These are phyloP conservation scores for Myotis planiceps DNA, from an alignment of 2,797 vertebrate genomes.

Conservation along the genomic window DNA sequence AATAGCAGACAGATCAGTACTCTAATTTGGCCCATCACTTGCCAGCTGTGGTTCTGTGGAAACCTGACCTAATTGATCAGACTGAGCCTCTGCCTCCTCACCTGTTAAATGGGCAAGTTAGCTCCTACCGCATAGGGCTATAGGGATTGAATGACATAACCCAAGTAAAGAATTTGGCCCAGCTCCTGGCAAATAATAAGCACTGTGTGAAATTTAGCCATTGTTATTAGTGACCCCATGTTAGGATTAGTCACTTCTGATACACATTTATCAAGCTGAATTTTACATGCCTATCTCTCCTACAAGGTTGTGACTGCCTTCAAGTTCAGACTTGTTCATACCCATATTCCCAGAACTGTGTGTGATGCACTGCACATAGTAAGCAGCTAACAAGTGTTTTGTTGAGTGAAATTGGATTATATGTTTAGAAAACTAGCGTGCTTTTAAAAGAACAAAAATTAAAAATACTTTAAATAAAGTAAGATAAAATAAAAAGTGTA, in stretches of 20 bases:
- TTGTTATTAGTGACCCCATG: background rate
- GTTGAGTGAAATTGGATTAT: background rate
- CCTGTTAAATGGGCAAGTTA: background rate
- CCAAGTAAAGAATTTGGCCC: background rate
- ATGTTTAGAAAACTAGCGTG: background rate
- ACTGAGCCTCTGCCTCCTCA: background rate
- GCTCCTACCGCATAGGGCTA: background rate
- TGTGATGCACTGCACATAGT: background rate
- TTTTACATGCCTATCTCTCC: background rate
- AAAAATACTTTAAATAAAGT: background rate
- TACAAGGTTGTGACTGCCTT: background rate
- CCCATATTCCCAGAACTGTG: background rate
- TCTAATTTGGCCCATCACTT: background rate
- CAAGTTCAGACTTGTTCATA: background rate
- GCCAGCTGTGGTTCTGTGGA: background rate
- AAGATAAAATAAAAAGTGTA: background rate
- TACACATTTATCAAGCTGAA: background rate
- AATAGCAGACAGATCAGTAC: background rate
- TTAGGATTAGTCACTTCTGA: background rate
- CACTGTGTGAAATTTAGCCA: background rate
- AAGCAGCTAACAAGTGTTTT: background rate
- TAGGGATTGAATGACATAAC: background rate
- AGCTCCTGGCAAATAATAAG: background rate
- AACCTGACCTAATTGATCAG: background rate
- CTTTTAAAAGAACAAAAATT: conserved; percentile 14